Percentiles rank a stretch among this genome's conserved stretches.
phyloP scores from a whole-genome alignment of 2,113 vertebrate species.

The Geothlypis trichas region DNA sequence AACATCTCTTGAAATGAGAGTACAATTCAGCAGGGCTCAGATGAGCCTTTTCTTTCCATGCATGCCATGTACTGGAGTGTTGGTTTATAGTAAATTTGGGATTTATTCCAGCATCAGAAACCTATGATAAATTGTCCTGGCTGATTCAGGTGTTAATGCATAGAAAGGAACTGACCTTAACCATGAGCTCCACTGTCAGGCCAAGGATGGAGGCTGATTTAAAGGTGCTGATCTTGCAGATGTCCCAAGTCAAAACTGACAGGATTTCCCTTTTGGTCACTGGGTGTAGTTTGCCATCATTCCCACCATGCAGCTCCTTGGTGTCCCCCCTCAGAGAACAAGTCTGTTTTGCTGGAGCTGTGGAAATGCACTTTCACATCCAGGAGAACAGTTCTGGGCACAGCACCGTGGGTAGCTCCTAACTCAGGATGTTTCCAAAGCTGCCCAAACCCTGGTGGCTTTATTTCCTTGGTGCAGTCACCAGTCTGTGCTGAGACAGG shows the following conservation, averaged over 20 bases:
- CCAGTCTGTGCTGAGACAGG: background rate
- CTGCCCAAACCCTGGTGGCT: background rate
- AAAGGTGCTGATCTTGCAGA: background rate
- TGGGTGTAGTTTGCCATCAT: background rate
- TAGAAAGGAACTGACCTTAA: background rate
- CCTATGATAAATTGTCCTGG: background rate
- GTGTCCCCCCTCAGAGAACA: background rate
- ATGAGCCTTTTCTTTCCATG: background rate
- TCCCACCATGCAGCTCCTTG: background rate
- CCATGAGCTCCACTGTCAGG: background rate
- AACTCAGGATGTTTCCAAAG: background rate
- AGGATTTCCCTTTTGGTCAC: background rate
- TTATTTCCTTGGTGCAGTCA: background rate
- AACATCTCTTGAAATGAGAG: background rate
- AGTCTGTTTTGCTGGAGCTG: background rate
- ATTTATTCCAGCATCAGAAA: background rate
- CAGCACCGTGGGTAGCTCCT: background rate
- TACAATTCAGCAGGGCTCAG: background rate
- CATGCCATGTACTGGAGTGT: background rate
- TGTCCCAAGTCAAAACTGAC: background rate
- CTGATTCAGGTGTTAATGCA: background rate
- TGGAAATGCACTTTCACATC: background rate
- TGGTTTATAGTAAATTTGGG: background rate
- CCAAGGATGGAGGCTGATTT: background rate
- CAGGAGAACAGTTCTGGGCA: background rate